A percentile compares a stretch with the other conserved stretches of the same genome.
Conservation (phyloP, 2,113 vertebrate genomes). For the Lepisosteus oculatus region DNA sequence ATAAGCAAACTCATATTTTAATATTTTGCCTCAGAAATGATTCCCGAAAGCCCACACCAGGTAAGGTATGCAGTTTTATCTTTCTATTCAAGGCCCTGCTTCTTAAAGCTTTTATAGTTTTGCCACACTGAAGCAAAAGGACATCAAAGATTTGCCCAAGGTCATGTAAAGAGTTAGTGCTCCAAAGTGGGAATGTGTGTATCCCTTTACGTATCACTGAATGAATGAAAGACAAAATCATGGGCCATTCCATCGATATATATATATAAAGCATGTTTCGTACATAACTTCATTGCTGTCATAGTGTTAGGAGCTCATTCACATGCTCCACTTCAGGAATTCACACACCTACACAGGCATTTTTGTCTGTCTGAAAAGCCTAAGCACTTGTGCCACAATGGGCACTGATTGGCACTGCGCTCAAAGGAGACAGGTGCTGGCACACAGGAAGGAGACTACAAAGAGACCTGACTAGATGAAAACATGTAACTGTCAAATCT, state of each 20-base stretch:
- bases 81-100: neutral
- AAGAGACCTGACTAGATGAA: neutral
- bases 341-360: neutral
- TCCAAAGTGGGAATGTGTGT: constrained; percentile 6
- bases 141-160: constrained; percentile 14
- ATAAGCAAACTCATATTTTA: neutral
- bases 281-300: neutral
- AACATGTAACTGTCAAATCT: constrained; percentile 1
- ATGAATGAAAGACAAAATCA: constrained; percentile 14
- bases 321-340: no score
- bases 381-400: neutral
- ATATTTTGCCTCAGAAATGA: neutral
- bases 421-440: constrained; percentile 6
- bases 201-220: constrained; percentile 13
- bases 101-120: constrained; percentile 14
- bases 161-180: neutral
- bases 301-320: no score
- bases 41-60: neutral
- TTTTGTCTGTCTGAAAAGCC: neutral
- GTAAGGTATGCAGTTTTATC: neutral
- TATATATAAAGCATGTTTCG: neutral
- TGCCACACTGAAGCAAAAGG: neutral
- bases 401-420: neutral
- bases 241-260: neutral
- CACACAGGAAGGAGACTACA: constrained; percentile 6